phyloP scores from a whole-genome alignment of 2,888 invertebrate species.

The Caenorhabditis sp. region DNA sequence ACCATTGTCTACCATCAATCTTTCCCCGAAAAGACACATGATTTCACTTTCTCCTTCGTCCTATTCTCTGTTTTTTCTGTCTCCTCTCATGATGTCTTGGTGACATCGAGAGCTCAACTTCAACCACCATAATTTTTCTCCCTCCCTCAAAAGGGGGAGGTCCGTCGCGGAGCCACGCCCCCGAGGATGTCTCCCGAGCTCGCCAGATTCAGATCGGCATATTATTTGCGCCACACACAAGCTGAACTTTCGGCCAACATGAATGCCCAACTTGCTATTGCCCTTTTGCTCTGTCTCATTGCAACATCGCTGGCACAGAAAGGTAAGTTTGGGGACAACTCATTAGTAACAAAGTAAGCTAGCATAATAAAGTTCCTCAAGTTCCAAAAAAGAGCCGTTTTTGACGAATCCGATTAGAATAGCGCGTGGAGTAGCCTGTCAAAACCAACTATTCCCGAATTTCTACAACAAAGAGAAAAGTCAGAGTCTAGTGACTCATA shows the following conservation, averaged over 20 bases:
- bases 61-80: conserved; percentile 6
- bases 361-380: not conserved
- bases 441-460: conserved; percentile 23
- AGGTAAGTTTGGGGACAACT: conserved; percentile 39
- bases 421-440: conserved; percentile 51
- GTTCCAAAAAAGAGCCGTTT: not conserved
- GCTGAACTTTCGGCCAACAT: conserved; percentile 56
- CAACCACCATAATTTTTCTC: conserved; percentile 50
- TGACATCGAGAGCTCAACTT: conserved; percentile 50
- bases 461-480: not conserved
- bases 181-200: conserved; percentile 29
- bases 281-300: conserved; percentile 58
- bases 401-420: not conserved
- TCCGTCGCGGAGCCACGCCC: conserved; percentile 52
- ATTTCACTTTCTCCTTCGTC: conserved; percentile 49
- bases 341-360: no score
- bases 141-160: conserved; percentile 38
- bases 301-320: conserved; percentile 60
- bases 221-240: conserved; percentile 52
- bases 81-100: conserved; percentile 28
- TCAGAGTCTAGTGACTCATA: conserved; percentile 20
- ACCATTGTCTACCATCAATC: conserved; percentile 65
- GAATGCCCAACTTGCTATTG: conserved; percentile 58
- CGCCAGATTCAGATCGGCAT: conserved; percentile 60
- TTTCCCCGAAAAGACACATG: conserved; percentile 54